Evolutionary conservation across 2,797 vertebrate genomes (phyloP), one percentile per base, ranked within the genome.

Genomic region (Bovichtus diacanthus): DNA sequence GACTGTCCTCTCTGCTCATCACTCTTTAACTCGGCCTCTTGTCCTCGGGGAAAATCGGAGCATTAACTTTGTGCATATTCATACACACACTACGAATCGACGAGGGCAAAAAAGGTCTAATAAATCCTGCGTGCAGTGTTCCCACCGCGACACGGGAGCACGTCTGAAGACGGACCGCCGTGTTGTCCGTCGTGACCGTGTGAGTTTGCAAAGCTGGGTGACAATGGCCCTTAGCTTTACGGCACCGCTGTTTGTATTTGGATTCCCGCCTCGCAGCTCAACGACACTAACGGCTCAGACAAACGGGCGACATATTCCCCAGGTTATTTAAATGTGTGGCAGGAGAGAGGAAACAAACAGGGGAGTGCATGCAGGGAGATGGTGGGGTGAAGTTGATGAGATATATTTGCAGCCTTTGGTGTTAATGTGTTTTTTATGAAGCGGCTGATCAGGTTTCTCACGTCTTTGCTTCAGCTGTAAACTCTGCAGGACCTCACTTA

Each of bases 161-260:
- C 60, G 81, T 74, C 67, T 70, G 71, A 74, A 19, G 66, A 56
- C 36, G 2, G 38, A 21, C 27, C 31, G 1, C 36, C 4, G 54
- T 60, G 78, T 74, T 87, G 80, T 84, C 92, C 83, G 54, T 90
- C 90, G 80, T 9, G 78, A 69, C 34, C 5, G 88, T 91, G 91
- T 86, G 85, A 93, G 61, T 92, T 92, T 90, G 76, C 89, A 87
- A 70, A 91, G 92, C 85, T 84, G 85, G 83, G 74, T 76, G 87
- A 90, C 83, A 81, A 89, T 83, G 84, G 90, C 83, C 74, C 85
- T 90, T 78, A 55, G 79, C 75, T 93, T 92, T 87, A 91, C 65
- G 77, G 86, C 84, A 46, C 89, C 60, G 23, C 87, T 91, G 88
- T 92, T 93, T 92, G 69, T 87, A 88, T 93, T 92, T 93, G 91